Base-by-base conservation (phyloP, 2,113 vertebrate genomes). In the Osmerus mordax region DNA sequence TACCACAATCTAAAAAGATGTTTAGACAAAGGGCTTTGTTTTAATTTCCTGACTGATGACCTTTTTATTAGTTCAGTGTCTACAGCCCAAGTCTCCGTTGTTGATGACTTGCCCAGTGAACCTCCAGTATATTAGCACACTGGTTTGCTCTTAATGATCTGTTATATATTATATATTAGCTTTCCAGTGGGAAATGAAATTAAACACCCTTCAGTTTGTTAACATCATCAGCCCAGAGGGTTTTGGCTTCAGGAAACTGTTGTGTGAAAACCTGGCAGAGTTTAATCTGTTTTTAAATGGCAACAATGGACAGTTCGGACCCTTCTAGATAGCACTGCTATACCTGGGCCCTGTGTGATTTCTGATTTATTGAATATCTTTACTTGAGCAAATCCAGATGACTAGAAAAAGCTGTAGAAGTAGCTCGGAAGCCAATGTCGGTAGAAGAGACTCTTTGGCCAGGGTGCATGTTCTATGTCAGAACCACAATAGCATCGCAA, bases 371-470 rank as follows among this genome's bases (percentile, higher is more conserved):
- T 53, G n/a, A 63, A 13, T 29, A 61, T 70, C 28, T 67, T 65
- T 66, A 55, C 55, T 67, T 69, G 67, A 83, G 69, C 59, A 65
- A 83, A 85, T 66, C 53, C 80, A 85, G 73, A 80, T 55, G 69
- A 53, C 66, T 64, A 70, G 72, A 70, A n/a, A 53, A 60, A 70
- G 70, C 68, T 70, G 67, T 51, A 65, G 68, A 76, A 70, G 29
- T 15, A 63, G 60, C 19, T 60, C 28, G 52, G 63, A 25, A 74
- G 23, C 59, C 63, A 66, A 41, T 36, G 25, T 61, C 60, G 60
- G 54, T 58, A 61, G 16, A 53, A 62, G 29, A 67, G 72, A 67
- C 47, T 64, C 65, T 58, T 73, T 69, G 54, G 54, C n/a, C 11
- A 47, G 29, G 70, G 60, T 75, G 53, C 60, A 62, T 70, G 62